Evolutionary conservation across 1,140 invertebrate genomes (phyloP).

Genomic region (Cyphomyrmex costatus): DNA sequence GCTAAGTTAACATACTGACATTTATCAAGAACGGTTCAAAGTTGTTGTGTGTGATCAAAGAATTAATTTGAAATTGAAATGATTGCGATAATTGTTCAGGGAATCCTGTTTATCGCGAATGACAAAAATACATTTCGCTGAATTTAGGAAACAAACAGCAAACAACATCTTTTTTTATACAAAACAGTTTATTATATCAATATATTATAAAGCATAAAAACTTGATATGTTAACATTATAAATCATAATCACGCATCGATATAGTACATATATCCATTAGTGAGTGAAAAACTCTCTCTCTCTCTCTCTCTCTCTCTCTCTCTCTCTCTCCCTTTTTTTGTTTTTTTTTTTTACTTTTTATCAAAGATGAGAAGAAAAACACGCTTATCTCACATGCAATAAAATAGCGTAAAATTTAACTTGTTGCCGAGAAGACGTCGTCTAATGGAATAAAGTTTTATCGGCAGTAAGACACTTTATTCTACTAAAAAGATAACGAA

Average conservation of each 20-base stretch:
- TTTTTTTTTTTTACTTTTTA: conserved; percentile 20
- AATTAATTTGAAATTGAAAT: not conserved
- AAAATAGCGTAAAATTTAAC: not conserved
- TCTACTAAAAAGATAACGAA: not conserved
- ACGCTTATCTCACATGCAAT: not conserved
- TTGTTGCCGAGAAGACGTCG: not conserved
- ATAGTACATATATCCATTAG: conserved; percentile 18
- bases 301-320: not conserved
- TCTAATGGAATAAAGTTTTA: conserved; percentile 2
- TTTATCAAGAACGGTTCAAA: not conserved
- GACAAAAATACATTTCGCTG: not conserved
- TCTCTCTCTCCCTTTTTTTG: not conserved
- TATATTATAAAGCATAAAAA: conserved; percentile 47
- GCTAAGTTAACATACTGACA: not conserved
- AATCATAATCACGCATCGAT: conserved; percentile 19
- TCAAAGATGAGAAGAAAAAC: not conserved
- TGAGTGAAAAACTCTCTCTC: not conserved
- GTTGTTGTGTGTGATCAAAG: not conserved
- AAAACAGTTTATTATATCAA: conserved; percentile 11
- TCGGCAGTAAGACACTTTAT: not conserved
- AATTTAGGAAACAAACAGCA: not conserved
- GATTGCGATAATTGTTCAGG: not conserved
- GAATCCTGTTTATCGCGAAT: not conserved
- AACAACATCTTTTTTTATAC: conserved; percentile 8
- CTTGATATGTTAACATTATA: conserved; percentile 10